Evolutionary conservation across 2,113 vertebrate genomes (phyloP).

Genomic region (Rhea americana): DNA sequence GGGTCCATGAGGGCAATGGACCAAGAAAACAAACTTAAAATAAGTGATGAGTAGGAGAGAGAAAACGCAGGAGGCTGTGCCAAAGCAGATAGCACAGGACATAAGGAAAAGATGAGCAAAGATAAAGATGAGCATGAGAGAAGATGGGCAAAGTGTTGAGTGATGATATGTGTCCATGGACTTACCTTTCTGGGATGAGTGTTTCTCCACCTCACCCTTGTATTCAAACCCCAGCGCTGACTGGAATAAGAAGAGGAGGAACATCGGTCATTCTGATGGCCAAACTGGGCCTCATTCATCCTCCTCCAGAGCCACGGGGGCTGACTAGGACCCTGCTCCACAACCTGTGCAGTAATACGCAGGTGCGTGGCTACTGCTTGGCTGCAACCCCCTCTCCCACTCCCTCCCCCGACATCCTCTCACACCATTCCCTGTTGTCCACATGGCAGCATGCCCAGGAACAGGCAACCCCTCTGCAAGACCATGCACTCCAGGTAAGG

Average conservation of each 20-base stretch:
- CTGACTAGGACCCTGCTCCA: neutral
- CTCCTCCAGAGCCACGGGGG: neutral
- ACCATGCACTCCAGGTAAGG: neutral
- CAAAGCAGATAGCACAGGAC: neutral
- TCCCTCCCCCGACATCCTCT: neutral
- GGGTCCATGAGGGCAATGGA: neutral
- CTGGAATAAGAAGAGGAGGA: conserved; percentile 70
- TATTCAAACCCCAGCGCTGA: conserved; percentile 93
- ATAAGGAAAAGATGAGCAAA: neutral
- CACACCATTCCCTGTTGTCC: neutral
- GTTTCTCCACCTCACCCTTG: conserved; percentile 90
- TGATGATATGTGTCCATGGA: rapidly evolving
- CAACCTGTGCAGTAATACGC: neutral
- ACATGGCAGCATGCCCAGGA: rapidly evolving
- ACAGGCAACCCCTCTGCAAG: rapidly evolving
- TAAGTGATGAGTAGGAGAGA: neutral
- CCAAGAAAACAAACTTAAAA: neutral
- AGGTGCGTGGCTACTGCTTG: neutral
- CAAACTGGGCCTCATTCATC: neutral
- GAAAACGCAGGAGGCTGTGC: neutral
- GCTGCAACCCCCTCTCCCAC: neutral
- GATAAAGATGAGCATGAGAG: neutral
- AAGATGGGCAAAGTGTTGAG: neutral
- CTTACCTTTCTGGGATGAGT: conserved; percentile 91
- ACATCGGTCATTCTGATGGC: neutral